Percentiles rank a stretch among this genome's conserved stretches.
Evolutionary conservation across 2,113 vertebrate species (phyloP).

Genomic region (Mesitornis unicolor): DNA sequence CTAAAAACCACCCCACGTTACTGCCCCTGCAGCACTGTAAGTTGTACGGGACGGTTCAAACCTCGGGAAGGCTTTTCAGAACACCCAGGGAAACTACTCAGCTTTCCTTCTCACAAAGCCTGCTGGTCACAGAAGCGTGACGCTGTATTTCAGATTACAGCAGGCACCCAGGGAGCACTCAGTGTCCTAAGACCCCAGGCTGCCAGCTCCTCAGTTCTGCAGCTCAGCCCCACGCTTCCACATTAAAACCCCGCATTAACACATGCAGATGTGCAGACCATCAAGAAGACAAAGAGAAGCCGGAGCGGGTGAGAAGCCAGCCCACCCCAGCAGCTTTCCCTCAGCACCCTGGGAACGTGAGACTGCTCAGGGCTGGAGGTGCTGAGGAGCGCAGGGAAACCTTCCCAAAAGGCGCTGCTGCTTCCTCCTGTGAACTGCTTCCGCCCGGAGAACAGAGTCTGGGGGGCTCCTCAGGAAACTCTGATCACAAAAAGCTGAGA

Average conservation of each 20-base stretch:
- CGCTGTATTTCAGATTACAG: fast-evolving
- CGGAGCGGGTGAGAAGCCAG: not conserved
- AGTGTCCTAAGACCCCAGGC: no score
- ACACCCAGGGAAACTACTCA: not conserved
- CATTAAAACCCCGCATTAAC: not conserved
- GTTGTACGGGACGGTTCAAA: fast-evolving
- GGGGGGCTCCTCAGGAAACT: conserved; percentile 36
- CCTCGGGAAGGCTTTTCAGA: not conserved
- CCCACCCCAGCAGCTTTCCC: fast-evolving
- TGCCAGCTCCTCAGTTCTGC: no score
- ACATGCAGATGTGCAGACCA: not conserved
- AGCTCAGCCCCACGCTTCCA: not conserved
- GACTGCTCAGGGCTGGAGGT: not conserved
- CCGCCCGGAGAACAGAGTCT: not conserved
- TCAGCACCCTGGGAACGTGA: not conserved
- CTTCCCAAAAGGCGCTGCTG: not conserved
- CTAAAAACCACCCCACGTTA: fast-evolving
- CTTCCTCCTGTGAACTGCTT: not conserved
- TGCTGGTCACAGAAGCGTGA: fast-evolving
- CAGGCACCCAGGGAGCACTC: not conserved
- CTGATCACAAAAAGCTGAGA: conserved; percentile 1
- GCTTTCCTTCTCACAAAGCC: no score
- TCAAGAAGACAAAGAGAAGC: no score
- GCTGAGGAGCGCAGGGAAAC: not conserved
- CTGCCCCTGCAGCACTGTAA: not conserved